phyloP scores from a whole-genome alignment of 2,797 vertebrate species.

The Lithobates pipiens region DNA sequence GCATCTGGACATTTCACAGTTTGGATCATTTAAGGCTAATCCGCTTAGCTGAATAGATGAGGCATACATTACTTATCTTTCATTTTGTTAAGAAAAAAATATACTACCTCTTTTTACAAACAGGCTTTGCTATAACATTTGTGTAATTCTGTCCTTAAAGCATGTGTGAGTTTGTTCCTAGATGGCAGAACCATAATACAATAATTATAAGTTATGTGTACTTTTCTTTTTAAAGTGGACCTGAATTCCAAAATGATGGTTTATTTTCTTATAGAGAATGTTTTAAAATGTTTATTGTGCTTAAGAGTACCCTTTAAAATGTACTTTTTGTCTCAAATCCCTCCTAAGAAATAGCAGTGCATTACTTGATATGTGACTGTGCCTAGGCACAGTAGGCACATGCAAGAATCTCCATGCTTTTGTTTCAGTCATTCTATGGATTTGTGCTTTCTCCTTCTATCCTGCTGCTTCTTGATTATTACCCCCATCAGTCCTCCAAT shows the following conservation, averaged over 20 bases:
- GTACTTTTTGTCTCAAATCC: too few species aligned
- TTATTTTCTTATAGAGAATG: too few species aligned
- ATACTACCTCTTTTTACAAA: not conserved
- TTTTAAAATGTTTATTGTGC: too few species aligned
- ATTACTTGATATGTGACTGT: too few species aligned
- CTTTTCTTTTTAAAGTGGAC: not conserved
- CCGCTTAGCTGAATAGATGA: constrained; percentile 21
- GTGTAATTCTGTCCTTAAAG: not conserved
- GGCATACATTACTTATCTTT: constrained; percentile 14
- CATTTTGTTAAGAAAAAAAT: constrained; percentile 30
- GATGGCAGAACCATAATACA: not conserved
- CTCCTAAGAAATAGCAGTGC: too few species aligned
- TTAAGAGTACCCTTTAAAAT: not conserved
- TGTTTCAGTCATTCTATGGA: too few species aligned
- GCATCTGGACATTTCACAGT: constrained; percentile 42
- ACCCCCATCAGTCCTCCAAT: too few species aligned
- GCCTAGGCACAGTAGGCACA: too few species aligned
- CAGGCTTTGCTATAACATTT: not conserved
- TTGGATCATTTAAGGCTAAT: constrained; percentile 49
- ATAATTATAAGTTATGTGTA: not conserved
- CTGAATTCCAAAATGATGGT: too few species aligned
- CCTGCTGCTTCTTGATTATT: too few species aligned
- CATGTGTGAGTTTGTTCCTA: not conserved
- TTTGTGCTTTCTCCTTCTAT: too few species aligned
- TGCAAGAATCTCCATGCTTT: too few species aligned